phyloP scores from a whole-genome alignment of 2,113 vertebrate genomes.

The Sitta europaea region DNA sequence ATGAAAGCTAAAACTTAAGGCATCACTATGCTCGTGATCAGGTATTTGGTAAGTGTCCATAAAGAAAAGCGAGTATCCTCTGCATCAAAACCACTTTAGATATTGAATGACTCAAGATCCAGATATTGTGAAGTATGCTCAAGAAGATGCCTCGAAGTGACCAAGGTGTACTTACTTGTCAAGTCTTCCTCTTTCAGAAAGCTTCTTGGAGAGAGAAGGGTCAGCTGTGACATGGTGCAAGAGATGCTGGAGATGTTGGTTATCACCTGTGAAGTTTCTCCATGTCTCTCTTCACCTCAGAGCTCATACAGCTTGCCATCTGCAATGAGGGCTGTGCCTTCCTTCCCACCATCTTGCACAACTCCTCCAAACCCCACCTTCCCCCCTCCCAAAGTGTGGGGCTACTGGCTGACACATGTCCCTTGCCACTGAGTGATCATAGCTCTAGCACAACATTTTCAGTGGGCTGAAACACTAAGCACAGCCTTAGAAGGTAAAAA shows the following conservation, averaged over 20 bases:
- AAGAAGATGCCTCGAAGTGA: not conserved
- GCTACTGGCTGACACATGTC: not conserved
- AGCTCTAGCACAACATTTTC: not conserved
- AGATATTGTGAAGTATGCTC: not conserved
- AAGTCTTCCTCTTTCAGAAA: not conserved
- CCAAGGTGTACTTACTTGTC: not conserved
- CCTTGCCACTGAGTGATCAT: too few species aligned
- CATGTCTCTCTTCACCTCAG: not conserved
- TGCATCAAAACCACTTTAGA: not conserved
- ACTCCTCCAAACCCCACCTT: not conserved
- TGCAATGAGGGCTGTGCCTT: not conserved
- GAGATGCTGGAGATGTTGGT: not conserved
- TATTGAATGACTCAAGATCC: not conserved
- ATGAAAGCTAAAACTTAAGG: not conserved
- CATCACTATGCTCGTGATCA: not conserved
- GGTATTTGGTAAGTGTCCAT: not conserved
- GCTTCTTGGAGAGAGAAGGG: not conserved
- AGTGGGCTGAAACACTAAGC: not conserved
- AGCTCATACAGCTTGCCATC: not conserved
- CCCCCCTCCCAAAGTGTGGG: not conserved
- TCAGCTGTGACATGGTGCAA: not conserved
- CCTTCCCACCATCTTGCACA: not conserved
- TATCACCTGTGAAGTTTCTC: not conserved
- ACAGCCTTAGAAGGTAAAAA: not conserved
- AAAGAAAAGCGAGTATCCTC: not conserved